Base-by-base conservation (phyloP, 2,797 vertebrate species). In the Sebastes nivosus region DNA sequence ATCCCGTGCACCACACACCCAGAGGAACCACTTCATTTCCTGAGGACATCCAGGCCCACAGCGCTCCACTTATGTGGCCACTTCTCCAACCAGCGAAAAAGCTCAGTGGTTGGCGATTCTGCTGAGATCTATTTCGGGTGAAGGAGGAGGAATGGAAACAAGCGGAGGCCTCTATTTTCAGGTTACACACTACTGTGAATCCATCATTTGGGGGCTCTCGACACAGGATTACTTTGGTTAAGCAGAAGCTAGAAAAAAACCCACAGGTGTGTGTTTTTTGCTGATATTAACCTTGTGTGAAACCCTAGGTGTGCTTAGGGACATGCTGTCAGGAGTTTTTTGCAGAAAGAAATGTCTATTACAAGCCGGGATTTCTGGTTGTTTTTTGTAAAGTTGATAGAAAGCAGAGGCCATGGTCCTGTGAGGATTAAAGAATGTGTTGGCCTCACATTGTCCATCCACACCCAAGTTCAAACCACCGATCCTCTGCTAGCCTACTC, bases 21-120 rank as follows among this genome's bases (percentile, higher is more conserved):
- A 82, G 36, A 88, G 86, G 87, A 87, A 92, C 76, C 81, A 63
- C 84, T 87, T 88, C 59, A 89, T 85, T 88, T 91, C 88, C 89
- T 84, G 60, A 83, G 84, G 89, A 86, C 89, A 82, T 82, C 84
- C 80, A 74, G 80, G 38, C 86, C 84, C 75, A 86, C 84, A 87
- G 75, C 32, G 68, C 79, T 85, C 76, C 72, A 90, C 85, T 88
- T 81, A 88, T 90, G 90, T 86, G 84, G 81, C 64, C 76, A 64
- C 34, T 82, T 81, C 82, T 81, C 82, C 77, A 69, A 54, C 82
- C 75, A 71, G 85, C 8, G 11, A 65, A 81, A 83, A 78, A 75
- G 75, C 73, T 65, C 70, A 20, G 90, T 2, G 82, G 89, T 84
- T 8, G 67, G 50, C 20, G 24, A 75, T 87, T 87, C 81, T 73